phyloP scores from a whole-genome alignment of 2,113 vertebrate genomes.

The Podarcis muralis region DNA sequence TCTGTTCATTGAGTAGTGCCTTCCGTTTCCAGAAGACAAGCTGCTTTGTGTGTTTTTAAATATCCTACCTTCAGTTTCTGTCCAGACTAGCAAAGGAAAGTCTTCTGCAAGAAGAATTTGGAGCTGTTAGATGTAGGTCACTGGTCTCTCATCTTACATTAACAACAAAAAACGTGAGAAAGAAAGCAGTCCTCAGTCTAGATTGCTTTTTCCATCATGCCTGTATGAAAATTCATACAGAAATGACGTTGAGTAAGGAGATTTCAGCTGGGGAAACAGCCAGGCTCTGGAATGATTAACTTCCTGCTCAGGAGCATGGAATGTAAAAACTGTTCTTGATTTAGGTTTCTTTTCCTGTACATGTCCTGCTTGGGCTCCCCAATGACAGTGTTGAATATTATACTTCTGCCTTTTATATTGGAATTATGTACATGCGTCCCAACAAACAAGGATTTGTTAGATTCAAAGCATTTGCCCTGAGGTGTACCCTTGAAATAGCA shows the following conservation, averaged over 20 bases:
- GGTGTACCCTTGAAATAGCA: too few relatives aligned
- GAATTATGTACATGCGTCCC: too few relatives aligned
- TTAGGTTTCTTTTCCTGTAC: slow-evolving; percentile 1
- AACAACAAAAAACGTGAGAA: slow-evolving; percentile 33
- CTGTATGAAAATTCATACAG: not conserved
- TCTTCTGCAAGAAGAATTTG: slow-evolving; percentile 56
- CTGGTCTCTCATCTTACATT: slow-evolving; percentile 29
- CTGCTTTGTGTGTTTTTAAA: slow-evolving; percentile 52
- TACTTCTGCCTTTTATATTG: too few relatives aligned
- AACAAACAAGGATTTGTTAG: too few relatives aligned
- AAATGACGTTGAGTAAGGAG: not conserved
- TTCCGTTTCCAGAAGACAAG: slow-evolving; percentile 54
- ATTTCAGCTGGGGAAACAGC: not conserved
- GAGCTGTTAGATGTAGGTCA: slow-evolving; percentile 50
- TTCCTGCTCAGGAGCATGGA: slow-evolving; percentile 39
- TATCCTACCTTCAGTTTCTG: slow-evolving; percentile 65
- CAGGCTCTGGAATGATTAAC: slow-evolving; percentile 41
- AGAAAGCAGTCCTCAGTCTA: not conserved
- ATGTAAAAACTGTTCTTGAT: slow-evolving; percentile 49
- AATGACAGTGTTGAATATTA: too few relatives aligned
- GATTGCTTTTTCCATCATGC: not conserved
- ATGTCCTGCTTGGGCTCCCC: too few relatives aligned
- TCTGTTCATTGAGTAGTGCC: slow-evolving; percentile 76
- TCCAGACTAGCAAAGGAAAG: slow-evolving; percentile 65
- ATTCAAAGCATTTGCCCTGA: too few relatives aligned